Evolutionary conservation across 1,140 invertebrate species (phyloP), one percentile per base, ranked within the genome.

Genomic region (Megalopta genalis): DNA sequence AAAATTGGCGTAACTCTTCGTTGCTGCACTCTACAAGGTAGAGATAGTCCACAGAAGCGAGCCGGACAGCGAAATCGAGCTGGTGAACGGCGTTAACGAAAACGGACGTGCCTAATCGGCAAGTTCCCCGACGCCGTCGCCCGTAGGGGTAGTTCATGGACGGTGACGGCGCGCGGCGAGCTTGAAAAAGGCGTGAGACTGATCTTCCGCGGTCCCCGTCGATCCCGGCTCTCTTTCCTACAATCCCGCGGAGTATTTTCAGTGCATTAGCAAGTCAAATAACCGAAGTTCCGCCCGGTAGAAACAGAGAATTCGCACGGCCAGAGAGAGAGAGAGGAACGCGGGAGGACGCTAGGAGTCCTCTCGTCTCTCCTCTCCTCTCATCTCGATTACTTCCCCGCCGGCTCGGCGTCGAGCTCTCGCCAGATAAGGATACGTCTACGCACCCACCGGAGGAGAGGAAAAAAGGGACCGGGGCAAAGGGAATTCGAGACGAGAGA

Each of bases 181-280:
- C 72, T 75, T 57, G 52, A 62, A 73, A 73, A 57, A 77, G 66
- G 85, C 77, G 70, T 69, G 80, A 85, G 71, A 57, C 60, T 68
- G 59, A 60, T 71, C 59, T 78, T 64, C 46, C 32, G 70, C 76
- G 59, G 37, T 25, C 52, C 52, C 23, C 37, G 73, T 68, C 66
- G 37, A 72, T 72, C 57, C 69, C 10, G 69, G 64, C 37, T n/a
- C 57, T 64, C 37, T 25, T 78, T 65, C 49, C 72, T 69, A 72
- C 85, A 89, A 89, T 88, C 86, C 84, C 82, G 62, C 37, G 64
- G 83, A 85, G 86, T 90, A 90, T 90, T 84, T 82, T 74, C 72
- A 67, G 73, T 87, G 78, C 79, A 90, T 90, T 90, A 90, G 88
- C 88, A 90, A 89, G 89, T 90, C 89, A 90, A 86, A 90, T 90